Base-by-base conservation (phyloP, 2,113 vertebrate genomes). In the Ceyx margarethae region DNA sequence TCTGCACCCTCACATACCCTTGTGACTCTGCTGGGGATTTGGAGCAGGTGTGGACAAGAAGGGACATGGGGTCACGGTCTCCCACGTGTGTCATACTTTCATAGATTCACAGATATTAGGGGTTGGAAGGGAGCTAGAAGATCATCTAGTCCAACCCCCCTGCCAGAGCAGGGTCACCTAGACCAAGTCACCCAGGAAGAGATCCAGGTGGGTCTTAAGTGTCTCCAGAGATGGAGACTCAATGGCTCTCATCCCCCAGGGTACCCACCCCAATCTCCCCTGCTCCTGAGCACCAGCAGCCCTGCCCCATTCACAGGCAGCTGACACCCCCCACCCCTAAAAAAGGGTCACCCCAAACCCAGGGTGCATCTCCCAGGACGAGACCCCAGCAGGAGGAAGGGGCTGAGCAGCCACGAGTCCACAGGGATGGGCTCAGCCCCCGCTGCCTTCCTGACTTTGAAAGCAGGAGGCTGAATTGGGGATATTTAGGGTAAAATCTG, bases 181-280 rank as follows among this genome's bases (percentile, higher is more conserved):
- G 37, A 37, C 37, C 37, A 37, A 37, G 37, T 37, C 37, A 37
- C 37, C 37, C 37, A 37, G 37, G 37, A 37, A 37, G 9, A 37
- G 10, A 37, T 37, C 37, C 37, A 37, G 37, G 37, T 4, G 37
- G 37, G 10, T 37, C 37, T 37, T 37, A 11, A 37, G 37, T 37
- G 37, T 37, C 37, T 37, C 37, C 37, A 37, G 37, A 37, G 37
- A 37, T 37, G 37, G 37, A 37, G 37, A 37, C 10, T 37, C 37
- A 37, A 37, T 37, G 37, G 37, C 37, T 4, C 0, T 0, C 0
- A 1, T 15, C 2, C 31, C 37, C 17, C 0, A 2, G 8, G 19
- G 16, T 3, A 9, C 1, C 21, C 82, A 40, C 28, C 18, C 11
- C 10, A 6, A 6, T 54, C 11, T 20, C 28, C 40, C 19, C 3